These are phyloP conservation scores for Alethe castanea DNA, from an alignment of 2,113 vertebrate genomes.

Conservation along the genomic window DNA sequence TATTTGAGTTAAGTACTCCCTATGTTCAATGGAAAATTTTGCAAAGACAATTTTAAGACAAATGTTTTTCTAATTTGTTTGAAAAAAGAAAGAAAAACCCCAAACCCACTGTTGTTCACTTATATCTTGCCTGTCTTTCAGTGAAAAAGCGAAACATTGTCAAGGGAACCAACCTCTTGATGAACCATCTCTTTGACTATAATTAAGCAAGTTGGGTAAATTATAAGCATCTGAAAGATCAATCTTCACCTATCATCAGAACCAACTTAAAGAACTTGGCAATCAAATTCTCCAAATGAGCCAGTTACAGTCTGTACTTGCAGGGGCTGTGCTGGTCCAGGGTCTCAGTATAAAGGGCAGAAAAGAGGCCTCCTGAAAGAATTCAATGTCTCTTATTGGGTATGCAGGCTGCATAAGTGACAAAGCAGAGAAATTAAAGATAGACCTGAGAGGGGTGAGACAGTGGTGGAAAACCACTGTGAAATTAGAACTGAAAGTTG, in stretches of 20 bases:
- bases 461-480: background rate
- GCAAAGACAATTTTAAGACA: background rate
- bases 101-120: background rate
- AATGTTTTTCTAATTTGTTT: background rate
- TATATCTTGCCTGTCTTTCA: background rate
- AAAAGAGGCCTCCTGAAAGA: background rate
- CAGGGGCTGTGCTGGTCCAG: fast-evolving
- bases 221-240: background rate
- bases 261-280: background rate
- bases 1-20: background rate
- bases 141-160: background rate
- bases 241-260: background rate
- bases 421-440: background rate
- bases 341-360: background rate
- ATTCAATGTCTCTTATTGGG: background rate
- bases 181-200: background rate
- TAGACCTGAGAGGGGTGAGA: background rate
- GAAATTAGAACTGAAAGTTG: background rate
- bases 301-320: background rate
- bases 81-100: background rate
- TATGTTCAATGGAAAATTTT: background rate
- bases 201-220: background rate
- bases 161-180: background rate
- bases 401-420: background rate
- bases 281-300: background rate